Conservation (phyloP, 2,888 invertebrate species). For the Dorcus hopei region DNA sequence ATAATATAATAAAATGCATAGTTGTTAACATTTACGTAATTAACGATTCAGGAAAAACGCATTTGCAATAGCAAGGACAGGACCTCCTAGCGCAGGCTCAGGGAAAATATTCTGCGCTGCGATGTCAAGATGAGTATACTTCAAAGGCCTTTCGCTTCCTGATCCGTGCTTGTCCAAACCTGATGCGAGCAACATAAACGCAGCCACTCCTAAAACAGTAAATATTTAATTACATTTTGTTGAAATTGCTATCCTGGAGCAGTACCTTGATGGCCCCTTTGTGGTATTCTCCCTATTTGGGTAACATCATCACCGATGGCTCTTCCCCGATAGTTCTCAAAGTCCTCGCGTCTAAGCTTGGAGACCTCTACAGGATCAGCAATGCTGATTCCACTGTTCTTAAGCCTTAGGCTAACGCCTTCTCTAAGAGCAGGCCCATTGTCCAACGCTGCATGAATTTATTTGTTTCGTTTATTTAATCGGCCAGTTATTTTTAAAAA, state of each 20-base stretch:
- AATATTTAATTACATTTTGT: neutral
- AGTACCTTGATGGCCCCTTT: slow-evolving; percentile 74
- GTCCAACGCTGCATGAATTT: too few relatives aligned
- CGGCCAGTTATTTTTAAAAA: too few relatives aligned
- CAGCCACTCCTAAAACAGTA: slow-evolving; percentile 65
- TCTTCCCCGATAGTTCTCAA: slow-evolving; percentile 62
- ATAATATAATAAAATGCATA: too few relatives aligned
- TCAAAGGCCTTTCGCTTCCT: slow-evolving; percentile 61
- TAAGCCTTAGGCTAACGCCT: slow-evolving; percentile 49
- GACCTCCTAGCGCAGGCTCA: slow-evolving; percentile 69
- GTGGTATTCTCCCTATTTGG: slow-evolving; percentile 69
- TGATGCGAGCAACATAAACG: slow-evolving; percentile 80
- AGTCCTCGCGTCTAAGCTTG: slow-evolving; percentile 71
- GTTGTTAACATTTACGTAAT: neutral
- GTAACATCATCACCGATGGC: slow-evolving; percentile 82
- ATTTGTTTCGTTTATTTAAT: too few relatives aligned
- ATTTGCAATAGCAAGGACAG: slow-evolving; percentile 67
- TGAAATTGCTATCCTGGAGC: neutral
- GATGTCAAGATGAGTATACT: slow-evolving; percentile 80
- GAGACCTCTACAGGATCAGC: slow-evolving; percentile 85
- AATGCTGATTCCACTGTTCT: slow-evolving; percentile 64
- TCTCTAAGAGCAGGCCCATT: too few relatives aligned
- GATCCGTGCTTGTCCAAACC: slow-evolving; percentile 77
- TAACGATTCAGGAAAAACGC: slow-evolving; percentile 44
- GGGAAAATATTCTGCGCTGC: slow-evolving; percentile 73